These are phyloP conservation scores for Hassar affinis DNA, from an alignment of 2,113 vertebrate genomes.

Conservation along the genomic window DNA sequence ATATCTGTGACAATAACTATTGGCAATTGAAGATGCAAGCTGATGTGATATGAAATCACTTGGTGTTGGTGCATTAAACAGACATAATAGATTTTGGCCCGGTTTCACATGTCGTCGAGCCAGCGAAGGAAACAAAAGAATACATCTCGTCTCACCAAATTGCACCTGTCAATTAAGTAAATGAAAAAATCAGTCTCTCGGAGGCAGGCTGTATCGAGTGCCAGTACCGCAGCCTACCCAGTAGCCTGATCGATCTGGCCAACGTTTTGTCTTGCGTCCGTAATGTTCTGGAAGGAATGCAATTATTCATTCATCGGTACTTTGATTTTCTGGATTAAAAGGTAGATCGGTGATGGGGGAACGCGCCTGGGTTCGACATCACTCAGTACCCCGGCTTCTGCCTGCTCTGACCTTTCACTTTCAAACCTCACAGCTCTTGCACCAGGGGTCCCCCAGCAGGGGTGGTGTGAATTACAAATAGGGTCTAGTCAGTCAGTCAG, in stretches of 20 bases:
- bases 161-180: constrained; percentile 42
- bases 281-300: constrained; percentile 3
- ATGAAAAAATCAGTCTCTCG: constrained; percentile 49
- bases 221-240: constrained; percentile 29
- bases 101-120: constrained; percentile 46
- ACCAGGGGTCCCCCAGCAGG: neutral
- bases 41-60: constrained; percentile 33
- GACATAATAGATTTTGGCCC: constrained; percentile 49
- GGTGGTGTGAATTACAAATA: neutral
- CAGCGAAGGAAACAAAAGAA: constrained; percentile 46
- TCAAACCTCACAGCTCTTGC: neutral
- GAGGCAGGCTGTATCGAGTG: neutral
- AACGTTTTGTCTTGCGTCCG: constrained; percentile 13
- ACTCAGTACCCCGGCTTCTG: neutral
- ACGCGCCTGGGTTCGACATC: neutral
- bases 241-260: constrained; percentile 13
- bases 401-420: neutral
- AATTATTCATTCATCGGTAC: constrained; percentile 8
- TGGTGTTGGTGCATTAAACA: constrained; percentile 32
- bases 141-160: constrained; percentile 48
- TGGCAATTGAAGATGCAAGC: constrained; percentile 26
- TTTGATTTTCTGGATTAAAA: constrained; percentile 1
- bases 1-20: constrained; percentile 16
- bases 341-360: neutral
- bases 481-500: too few species aligned